Evolutionary conservation across 2,888 invertebrate species (phyloP).

Genomic region (Perizoma affinitatum): DNA sequence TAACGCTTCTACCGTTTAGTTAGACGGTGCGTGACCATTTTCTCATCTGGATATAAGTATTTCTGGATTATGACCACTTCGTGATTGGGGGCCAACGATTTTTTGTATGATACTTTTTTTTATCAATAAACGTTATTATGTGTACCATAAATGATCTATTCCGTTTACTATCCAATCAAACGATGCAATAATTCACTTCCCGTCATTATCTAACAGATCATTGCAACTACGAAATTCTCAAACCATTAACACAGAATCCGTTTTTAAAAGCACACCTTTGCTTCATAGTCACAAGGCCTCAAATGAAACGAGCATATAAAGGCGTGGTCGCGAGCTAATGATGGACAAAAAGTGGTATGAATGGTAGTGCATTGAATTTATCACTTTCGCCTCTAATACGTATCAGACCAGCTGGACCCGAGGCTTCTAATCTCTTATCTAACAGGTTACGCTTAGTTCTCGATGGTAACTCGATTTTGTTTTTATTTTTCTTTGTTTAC

Average conservation of each 20-base stretch:
- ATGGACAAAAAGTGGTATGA: constrained; percentile 47
- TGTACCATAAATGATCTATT: background rate
- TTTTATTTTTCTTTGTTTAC: no score
- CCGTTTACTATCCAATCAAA: constrained; percentile 8
- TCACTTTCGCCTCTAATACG: constrained; percentile 64
- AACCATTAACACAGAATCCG: constrained; percentile 12
- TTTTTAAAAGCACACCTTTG: constrained; percentile 23
- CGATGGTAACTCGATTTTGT: constrained; percentile 41
- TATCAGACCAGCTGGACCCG: constrained; percentile 48
- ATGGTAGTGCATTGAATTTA: constrained; percentile 55
- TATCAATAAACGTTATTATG: no score
- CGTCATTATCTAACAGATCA: constrained; percentile 23
- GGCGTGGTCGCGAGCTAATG: constrained; percentile 42
- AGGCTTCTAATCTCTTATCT: constrained; percentile 56
- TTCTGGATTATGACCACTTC: no score
- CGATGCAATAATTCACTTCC: constrained; percentile 21
- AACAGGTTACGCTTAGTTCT: constrained; percentile 49
- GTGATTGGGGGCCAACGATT: no score
- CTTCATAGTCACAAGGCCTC: constrained; percentile 4
- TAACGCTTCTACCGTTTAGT: no score
- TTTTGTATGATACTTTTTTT: no score
- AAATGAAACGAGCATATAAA: constrained; percentile 17
- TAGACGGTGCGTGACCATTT: no score
- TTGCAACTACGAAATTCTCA: constrained; percentile 19
- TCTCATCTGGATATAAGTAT: no score